Evolutionary conservation across 2,888 invertebrate genomes (phyloP), one percentile per base, ranked within the genome.

Genomic region (Griposia aprilina): DNA sequence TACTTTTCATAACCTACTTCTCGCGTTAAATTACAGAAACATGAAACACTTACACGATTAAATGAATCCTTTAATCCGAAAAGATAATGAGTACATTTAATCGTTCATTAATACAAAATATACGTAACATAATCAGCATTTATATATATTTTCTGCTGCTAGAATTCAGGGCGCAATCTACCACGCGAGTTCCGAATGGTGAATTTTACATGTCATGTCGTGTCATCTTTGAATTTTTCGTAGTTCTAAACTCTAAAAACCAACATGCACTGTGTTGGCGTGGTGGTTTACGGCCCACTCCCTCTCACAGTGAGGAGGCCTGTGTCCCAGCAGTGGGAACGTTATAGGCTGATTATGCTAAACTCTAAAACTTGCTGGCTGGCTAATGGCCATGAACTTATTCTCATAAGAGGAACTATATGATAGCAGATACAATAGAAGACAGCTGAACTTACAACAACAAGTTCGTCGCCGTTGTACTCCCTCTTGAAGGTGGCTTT

Each of bases 391-490:
- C 4, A 30, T 48, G 13, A 26, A 48, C 20, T 36, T 48, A 48
- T 48, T 26, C n/a, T 67, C 13, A 50, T 30, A 30, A 50, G 48
- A 67, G 20, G 6, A 67, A 30, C 13, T 23, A 23, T 20, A 48
- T 13, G 13, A n/a, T 6, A 45, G 6, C 1, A 6, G 30, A 36
- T 36, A n/a, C n/a, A n/a, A n/a, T 11, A 67, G 3, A 45, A 67
- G 15, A 8, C 15, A 65, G 13, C 15, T 15, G 10, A 45, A 80
- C 92, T 92, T 85, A 95, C 95, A 89, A 92, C 90, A 65, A 90
- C 86, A 0, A 95, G 88, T 26, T 92, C 90, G 63, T 93, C 89
- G 3, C 90, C 93, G 5, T 85, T 88, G 87, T 90, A 95, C 63
- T 93, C 93, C 76, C 92, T 93, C 85, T 90, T 93, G 87, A 92